Base-by-base conservation (phyloP, 1,140 invertebrate species). In the Micrasema minimum region DNA sequence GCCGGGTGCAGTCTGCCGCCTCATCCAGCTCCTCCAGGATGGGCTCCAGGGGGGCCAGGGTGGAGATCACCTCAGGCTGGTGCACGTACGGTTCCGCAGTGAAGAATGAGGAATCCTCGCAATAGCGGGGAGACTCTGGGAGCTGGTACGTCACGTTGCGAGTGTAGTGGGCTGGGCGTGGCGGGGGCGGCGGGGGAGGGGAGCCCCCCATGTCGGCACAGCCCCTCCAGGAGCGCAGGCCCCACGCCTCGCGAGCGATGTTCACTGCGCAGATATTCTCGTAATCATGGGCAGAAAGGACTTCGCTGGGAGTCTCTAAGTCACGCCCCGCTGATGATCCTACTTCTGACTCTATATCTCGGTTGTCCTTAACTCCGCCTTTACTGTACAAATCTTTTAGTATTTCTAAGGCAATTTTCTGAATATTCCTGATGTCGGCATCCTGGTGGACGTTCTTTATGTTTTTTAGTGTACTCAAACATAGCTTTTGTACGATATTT, bases 181-280 rank as follows among this genome's bases (percentile, higher is more conserved):
- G 81, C 6, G 78, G 69, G 0, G 85, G 82, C 9, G 83, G 77
- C 35, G 81, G 73, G 67, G 83, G 82, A 31, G 81, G 82, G 76
- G 87, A 88, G 41, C 88, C 88, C 74, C 89, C 88, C 66, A 90
- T 90, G 72, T 90, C 88, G 9, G 84, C 87, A 72, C 88, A 89
- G 2, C 85, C 87, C 77, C 86, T 86, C 89, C 89, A 90, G 22
- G 88, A 89, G n/a, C 88, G 81, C 45, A 90, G 82, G 2, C 88
- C 89, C 87, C 87, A 88, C n/a, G 87, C 86, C 74, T 88, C 88
- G 70, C 89, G 80, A 2, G 89, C 88, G 20, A 90, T 87, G 72
- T 89, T 89, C 1, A 90, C 80, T 5, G 88, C 87, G 77, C 88
- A 89, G 59, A 90, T 85, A 78, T 90, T 90, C 78, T 90, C 89